Conservation (phyloP, 2,888 invertebrate genomes). For the Neoascia interrupta region DNA sequence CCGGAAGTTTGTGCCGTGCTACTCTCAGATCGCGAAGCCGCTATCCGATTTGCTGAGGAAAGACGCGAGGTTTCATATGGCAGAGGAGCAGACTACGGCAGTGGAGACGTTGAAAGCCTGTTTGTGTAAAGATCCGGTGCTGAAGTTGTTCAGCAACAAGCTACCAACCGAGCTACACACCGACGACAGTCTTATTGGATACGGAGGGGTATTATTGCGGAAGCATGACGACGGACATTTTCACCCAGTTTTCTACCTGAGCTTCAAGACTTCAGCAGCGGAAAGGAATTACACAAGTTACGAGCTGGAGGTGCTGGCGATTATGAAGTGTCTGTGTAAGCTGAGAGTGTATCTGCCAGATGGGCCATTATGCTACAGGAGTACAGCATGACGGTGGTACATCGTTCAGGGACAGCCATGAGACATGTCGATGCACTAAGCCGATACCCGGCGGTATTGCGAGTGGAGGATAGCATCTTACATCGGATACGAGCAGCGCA, state of each 20-base stretch:
- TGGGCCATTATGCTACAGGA: too few relatives aligned
- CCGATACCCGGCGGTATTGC: background rate
- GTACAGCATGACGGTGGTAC: too few relatives aligned
- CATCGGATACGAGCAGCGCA: background rate
- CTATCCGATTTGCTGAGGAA: background rate
- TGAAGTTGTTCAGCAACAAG: too few relatives aligned
- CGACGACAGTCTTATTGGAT: background rate
- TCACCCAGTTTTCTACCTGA: conserved; percentile 59
- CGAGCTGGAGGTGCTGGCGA: background rate
- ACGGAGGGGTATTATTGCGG: background rate
- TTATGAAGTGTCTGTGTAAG: too few relatives aligned
- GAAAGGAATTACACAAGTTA: conserved; percentile 13
- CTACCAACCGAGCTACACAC: too few relatives aligned
- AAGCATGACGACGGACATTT: background rate
- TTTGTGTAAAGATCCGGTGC: too few relatives aligned
- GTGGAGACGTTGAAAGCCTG: too few relatives aligned
- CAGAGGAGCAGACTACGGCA: background rate
- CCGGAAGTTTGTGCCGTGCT: conserved; percentile 5
- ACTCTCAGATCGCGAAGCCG: background rate
- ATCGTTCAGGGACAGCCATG: too few relatives aligned
- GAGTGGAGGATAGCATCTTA: conserved; percentile 3
- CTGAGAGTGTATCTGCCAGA: background rate
- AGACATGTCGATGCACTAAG: conserved; percentile 34
- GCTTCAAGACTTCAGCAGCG: conserved; percentile 2
- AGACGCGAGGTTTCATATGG: background rate